Conservation (phyloP, 2,888 invertebrate species). For the Hyalella azteca region DNA sequence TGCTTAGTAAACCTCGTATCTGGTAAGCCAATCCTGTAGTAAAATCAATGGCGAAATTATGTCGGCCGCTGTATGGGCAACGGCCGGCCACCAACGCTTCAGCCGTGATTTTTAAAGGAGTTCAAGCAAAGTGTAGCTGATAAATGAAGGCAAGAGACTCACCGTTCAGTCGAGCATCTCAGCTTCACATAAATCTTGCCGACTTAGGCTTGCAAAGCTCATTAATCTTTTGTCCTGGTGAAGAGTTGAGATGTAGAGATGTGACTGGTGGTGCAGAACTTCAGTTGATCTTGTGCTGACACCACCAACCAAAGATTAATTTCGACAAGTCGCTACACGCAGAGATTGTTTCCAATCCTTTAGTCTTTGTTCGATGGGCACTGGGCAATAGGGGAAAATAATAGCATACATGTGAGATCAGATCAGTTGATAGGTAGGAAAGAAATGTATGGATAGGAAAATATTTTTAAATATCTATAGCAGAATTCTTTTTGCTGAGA, state of each 20-base stretch:
- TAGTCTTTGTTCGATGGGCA: neutral
- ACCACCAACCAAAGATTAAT: constrained; percentile 23
- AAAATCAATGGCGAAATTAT: no score
- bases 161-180: constrained; percentile 29
- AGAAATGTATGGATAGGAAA: no score
- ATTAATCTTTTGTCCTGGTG: constrained; percentile 12
- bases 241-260: constrained; percentile 28
- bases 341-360: neutral
- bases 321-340: neutral
- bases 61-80: no score
- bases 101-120: no score
- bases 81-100: no score
- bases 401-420: no score
- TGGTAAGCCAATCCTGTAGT: no score
- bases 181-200: constrained; percentile 21
- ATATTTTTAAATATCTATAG: no score
- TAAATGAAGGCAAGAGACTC: constrained; percentile 1
- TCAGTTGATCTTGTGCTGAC: constrained; percentile 25
- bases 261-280: constrained; percentile 18
- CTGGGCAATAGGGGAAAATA: neutral
- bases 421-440: no score
- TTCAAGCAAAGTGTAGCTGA: constrained; percentile 1
- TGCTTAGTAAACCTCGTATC: constrained; percentile 16
- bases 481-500: no score
- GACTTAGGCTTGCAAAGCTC: constrained; percentile 29